phyloP scores from a whole-genome alignment of 2,888 invertebrate species.

The Pimpla rufipes region DNA sequence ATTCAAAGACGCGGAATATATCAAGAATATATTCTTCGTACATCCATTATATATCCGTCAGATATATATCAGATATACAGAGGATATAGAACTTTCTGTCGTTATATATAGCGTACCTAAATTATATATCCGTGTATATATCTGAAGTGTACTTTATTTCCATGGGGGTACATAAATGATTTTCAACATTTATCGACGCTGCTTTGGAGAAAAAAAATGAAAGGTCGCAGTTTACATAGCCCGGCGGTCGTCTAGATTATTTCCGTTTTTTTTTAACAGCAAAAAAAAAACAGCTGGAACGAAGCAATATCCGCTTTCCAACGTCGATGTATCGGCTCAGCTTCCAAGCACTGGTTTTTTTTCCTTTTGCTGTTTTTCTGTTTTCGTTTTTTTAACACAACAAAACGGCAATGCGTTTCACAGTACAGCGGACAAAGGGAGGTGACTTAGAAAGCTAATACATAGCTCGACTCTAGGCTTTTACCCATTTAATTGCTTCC shows the following conservation, averaged over 20 bases:
- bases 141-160: too few relatives aligned
- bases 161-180: neutral
- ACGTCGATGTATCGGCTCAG: neutral
- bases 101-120: too few relatives aligned
- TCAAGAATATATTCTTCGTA: too few relatives aligned
- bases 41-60: too few relatives aligned
- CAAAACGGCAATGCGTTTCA: neutral
- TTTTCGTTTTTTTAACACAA: neutral
- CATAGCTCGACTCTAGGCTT: neutral
- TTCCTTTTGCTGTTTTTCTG: neutral
- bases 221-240: neutral
- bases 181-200: neutral
- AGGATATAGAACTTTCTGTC: too few relatives aligned
- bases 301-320: slow-evolving; percentile 53
- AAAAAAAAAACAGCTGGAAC: neutral
- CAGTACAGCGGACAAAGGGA: neutral
- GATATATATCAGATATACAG: too few relatives aligned
- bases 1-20: too few relatives aligned
- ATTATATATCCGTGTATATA: too few relatives aligned
- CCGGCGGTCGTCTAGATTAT: neutral
- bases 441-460: neutral
- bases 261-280: neutral
- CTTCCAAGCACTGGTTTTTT: too few relatives aligned
- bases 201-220: neutral
- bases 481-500: slow-evolving; percentile 29